A percentile compares a stretch with the other conserved stretches of the same genome.
These are phyloP conservation scores for Chironomus striatipennis DNA, from an alignment of 1,140 invertebrate genomes.

Conservation along the genomic window DNA sequence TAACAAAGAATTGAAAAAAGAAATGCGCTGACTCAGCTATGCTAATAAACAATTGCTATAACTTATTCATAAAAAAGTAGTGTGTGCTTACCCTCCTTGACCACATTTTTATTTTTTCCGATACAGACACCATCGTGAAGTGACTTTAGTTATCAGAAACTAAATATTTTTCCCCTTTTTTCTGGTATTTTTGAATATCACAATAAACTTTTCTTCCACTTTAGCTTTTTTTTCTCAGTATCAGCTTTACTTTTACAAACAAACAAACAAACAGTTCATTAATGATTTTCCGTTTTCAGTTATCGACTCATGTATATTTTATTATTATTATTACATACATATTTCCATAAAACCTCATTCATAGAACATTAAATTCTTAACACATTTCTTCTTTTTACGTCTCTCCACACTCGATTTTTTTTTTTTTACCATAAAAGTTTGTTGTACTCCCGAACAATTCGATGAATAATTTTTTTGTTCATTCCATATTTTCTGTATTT, in stretches of 20 bases:
- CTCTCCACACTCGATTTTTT: background rate
- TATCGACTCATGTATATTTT: background rate
- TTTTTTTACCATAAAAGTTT: background rate
- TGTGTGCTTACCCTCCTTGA: slow-evolving; percentile 5
- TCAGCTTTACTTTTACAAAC: background rate
- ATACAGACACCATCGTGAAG: background rate
- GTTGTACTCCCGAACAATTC: background rate
- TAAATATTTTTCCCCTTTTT: background rate
- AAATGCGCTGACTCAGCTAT: background rate
- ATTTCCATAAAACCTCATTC: background rate
- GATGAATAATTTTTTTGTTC: too few species aligned
- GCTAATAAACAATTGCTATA: background rate
- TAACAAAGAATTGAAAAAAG: too few species aligned
- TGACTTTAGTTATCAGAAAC: background rate
- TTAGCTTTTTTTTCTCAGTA: too few species aligned
- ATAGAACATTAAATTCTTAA: slow-evolving; percentile 15
- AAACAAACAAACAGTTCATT: slow-evolving; percentile 6
- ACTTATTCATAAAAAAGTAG: background rate
- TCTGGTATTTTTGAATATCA: background rate
- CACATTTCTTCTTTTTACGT: background rate
- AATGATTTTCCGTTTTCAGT: slow-evolving; percentile 13
- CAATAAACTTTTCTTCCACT: too few species aligned
- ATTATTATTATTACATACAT: background rate
- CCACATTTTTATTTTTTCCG: slow-evolving; percentile 22
- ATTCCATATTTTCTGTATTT: background rate